Base-by-base conservation (phyloP, 2,888 invertebrate species). In the Graphium colonna region DNA sequence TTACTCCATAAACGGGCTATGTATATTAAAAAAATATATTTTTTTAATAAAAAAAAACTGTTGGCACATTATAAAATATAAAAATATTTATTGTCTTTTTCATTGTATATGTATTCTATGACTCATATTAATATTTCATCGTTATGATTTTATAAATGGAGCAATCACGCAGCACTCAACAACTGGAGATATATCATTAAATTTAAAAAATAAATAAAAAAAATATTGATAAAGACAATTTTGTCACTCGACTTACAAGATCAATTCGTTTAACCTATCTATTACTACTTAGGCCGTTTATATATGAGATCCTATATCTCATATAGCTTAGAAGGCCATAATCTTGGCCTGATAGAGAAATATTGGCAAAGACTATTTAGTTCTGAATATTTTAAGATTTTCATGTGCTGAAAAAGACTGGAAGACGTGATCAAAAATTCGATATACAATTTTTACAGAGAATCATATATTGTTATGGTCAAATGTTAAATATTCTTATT, bases 261-360 rank as follows among this genome's bases (percentile, higher is more conserved):
- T 12, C 15, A 41, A 12, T 43, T 13, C 13, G 16, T 21, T 51
- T 52, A 10, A 52, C n/a, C 46, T 52, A 46, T 26, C 52, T 52
- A 52, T 12, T 13, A 21, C 21, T 52, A 52, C 31, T 52, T 52
- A 52, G 52, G 52, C 52, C 52, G 52, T 41, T n/a, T 1, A 18
- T 18, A 46, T 18, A 21, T 18, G 36, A 52, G 17, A 43, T 10
- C 13, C 3, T 31, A 16, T 15, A 12, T 46, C 28, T 46, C 33
- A 18, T 28, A 13, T 46, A 52, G 13, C 33, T 21, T 38, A 36
- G 12, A 4, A 7, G 38, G 46, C 38, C 46, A 21, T 38, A 1
- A 38, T 9, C 3, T 9, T 17, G 33, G 10, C 36, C 45, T 18
- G 9, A 47, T 15, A 21, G n/a, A 5, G 4, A 1, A 18, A 38